Evolutionary conservation across 2,888 invertebrate genomes (phyloP).

Genomic region (Drosophila seclusa): DNA sequence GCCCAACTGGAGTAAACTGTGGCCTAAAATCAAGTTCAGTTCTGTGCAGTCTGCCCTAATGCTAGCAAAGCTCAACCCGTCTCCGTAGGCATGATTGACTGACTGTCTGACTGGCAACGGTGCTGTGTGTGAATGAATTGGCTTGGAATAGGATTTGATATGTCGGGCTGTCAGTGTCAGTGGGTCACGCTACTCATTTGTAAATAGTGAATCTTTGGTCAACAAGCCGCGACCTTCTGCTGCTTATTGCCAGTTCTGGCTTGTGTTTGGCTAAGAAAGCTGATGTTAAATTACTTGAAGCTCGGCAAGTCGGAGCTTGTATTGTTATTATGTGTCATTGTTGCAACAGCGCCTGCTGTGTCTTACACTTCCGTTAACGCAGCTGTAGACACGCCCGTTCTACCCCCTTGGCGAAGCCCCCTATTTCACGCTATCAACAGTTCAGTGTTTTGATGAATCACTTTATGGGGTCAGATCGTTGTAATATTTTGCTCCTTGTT

Average conservation of each 20-base stretch:
- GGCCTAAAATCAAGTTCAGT: conserved; percentile 68
- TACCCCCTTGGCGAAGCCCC: conserved; percentile 4
- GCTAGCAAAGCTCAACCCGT: conserved; percentile 8
- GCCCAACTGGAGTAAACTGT: conserved; percentile 16
- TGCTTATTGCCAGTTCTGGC: conserved; percentile 27
- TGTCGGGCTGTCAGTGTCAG: conserved; percentile 14
- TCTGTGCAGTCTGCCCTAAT: conserved; percentile 59
- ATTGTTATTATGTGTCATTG: conserved; percentile 62
- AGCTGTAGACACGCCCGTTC: conserved; percentile 56
- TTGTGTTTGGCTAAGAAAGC: conserved; percentile 42
- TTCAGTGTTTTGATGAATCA: conserved; percentile 42
- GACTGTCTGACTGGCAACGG: conserved; percentile 20
- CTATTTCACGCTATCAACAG: background rate
- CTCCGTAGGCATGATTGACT: conserved; percentile 8
- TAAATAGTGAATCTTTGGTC: conserved; percentile 57
- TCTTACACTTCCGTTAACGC: conserved; percentile 65
- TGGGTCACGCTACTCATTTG: conserved; percentile 55
- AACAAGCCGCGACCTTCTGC: conserved; percentile 66
- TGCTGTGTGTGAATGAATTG: conserved; percentile 36
- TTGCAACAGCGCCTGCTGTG: conserved; percentile 67
- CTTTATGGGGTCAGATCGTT: conserved; percentile 53
- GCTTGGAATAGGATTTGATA: conserved; percentile 23
- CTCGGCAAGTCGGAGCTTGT: conserved; percentile 24
- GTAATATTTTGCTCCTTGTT: conserved; percentile 25
- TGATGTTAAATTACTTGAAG: conserved; percentile 57